Evolutionary conservation across 1,140 invertebrate genomes (phyloP).

Genomic region (Phymastichus coffea): DNA sequence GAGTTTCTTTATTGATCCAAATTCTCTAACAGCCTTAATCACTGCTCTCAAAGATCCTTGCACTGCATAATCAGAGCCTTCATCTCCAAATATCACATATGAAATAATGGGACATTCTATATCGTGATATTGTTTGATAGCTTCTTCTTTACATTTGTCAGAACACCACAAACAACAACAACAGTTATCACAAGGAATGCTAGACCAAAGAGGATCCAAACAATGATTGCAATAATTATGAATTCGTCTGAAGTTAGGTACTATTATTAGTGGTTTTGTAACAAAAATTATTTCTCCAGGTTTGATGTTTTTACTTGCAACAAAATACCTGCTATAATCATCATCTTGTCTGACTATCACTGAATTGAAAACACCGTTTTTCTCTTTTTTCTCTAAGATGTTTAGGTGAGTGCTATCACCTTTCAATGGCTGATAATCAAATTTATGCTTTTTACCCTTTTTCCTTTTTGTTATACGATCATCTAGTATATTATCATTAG

Average conservation of each 20-base stretch:
- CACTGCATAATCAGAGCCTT: neutral
- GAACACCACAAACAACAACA: constrained; percentile 8
- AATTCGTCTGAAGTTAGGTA: neutral
- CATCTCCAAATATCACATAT: neutral
- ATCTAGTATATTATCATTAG: neutral
- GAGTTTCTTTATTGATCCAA: constrained; percentile 2
- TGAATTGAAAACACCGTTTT: neutral
- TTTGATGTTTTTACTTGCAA: constrained; percentile 9
- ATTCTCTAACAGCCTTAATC: constrained; percentile 8
- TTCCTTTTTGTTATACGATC: neutral
- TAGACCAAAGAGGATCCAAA: too few relatives aligned
- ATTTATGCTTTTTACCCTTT: neutral
- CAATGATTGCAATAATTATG: constrained; percentile 8
- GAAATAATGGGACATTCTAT: constrained; percentile 6
- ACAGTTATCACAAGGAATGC: constrained; percentile 15
- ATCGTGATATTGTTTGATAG: constrained; percentile 18
- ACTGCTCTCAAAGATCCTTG: constrained; percentile 5
- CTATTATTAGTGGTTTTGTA: neutral
- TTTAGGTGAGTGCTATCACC: neutral
- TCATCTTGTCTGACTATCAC: neutral
- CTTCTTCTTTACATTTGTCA: constrained; percentile 8
- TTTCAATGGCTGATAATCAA: too few relatives aligned
- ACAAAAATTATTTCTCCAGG: constrained; percentile 20
- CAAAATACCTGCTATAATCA: neutral
- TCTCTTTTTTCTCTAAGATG: neutral